phyloP scores from a whole-genome alignment of 2,888 invertebrate species.

The Xestia xanthographa region DNA sequence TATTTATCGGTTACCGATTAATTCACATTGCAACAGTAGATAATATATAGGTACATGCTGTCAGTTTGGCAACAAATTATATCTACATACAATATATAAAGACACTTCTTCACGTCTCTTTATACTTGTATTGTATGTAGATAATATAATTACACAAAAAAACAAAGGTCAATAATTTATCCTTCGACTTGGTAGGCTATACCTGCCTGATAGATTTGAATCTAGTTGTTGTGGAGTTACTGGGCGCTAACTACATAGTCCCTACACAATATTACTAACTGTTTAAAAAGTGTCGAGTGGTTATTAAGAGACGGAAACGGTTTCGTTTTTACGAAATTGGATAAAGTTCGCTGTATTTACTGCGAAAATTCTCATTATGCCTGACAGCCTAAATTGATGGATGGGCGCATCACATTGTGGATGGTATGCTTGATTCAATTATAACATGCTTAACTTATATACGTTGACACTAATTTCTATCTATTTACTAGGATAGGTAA shows the following conservation, averaged over 20 bases:
- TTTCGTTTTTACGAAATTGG: not conserved
- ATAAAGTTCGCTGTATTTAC: not conserved
- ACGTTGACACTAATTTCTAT: slow-evolving; percentile 3
- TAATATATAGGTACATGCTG: not conserved
- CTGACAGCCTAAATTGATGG: slow-evolving; percentile 12
- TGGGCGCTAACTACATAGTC: not conserved
- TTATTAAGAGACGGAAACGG: not conserved
- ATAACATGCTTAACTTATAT: not conserved
- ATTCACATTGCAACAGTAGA: not conserved
- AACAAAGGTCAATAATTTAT: not conserved
- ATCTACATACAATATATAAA: slow-evolving; percentile 1
- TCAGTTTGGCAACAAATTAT: not conserved
- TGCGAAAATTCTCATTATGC: not conserved
- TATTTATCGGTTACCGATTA: not conserved
- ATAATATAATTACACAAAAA: too few species aligned
- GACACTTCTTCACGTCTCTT: too few species aligned
- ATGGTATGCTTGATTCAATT: slow-evolving; percentile 13
- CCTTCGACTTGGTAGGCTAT: not conserved
- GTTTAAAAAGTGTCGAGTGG: not conserved
- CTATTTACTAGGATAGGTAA: too few species aligned
- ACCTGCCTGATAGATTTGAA: not conserved
- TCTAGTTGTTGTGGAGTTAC: not conserved
- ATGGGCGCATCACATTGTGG: not conserved
- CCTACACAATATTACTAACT: not conserved
- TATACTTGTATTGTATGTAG: too few species aligned